Conservation (phyloP, 2,113 vertebrate species). For the Crotalus tigris region DNA sequence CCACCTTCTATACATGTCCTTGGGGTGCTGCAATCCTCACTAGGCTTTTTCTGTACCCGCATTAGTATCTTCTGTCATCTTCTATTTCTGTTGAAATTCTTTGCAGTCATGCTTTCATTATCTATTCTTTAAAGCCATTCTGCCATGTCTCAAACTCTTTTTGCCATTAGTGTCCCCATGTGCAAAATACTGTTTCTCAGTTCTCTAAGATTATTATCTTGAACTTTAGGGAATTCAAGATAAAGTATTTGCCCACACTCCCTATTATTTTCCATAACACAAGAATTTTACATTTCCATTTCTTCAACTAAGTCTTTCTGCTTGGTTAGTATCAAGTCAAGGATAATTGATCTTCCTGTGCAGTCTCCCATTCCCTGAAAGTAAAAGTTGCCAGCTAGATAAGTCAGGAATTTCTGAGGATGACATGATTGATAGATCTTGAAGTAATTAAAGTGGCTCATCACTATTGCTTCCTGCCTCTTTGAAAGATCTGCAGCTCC, state of each 20-base stretch:
- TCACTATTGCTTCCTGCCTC: neutral
- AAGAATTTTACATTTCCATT: neutral
- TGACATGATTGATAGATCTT: neutral
- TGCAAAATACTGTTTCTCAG: neutral
- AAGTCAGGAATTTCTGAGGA: neutral
- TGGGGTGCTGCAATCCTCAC: neutral
- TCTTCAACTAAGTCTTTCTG: neutral
- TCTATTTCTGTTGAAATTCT: neutral
- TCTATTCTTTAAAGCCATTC: neutral
- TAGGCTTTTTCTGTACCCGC: neutral
- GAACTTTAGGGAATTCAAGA: neutral
- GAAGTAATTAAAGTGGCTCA: neutral
- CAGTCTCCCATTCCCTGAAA: neutral
- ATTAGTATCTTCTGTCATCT: neutral
- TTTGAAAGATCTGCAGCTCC: neutral
- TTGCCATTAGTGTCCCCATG: neutral
- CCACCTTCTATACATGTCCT: neutral
- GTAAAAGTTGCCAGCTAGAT: neutral
- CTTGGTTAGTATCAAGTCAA: neutral
- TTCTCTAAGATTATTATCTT: neutral
- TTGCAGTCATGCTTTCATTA: neutral
- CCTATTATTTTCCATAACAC: neutral
- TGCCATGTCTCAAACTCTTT: neutral
- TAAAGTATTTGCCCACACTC: neutral
- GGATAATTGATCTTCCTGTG: neutral